Evolutionary conservation across 2,888 invertebrate genomes (phyloP), one percentile per base, ranked within the genome.

Genomic region (Lacanobia oleracea): DNA sequence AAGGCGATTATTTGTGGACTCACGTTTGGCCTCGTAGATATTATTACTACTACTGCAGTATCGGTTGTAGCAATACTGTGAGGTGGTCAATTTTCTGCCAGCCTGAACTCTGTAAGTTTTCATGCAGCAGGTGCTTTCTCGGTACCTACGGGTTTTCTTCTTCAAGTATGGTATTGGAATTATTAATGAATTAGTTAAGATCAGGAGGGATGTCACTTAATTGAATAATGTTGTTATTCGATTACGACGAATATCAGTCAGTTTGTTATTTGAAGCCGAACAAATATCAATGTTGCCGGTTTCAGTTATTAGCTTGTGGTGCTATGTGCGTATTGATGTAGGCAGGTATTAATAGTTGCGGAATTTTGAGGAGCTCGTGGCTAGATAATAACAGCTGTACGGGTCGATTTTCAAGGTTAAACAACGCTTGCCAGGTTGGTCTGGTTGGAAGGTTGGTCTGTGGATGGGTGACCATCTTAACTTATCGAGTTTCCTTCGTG

Each of bases 201-300:
- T 43, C 14, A 43, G 14, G 43, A 14, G 43, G 43, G 12, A 43
- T n/a, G n/a, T n/a, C n/a, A 12, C 40, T 72, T 72, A 71, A 62
- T 79, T 72, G 50, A 37, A 57, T 75, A 51, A 57, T 27, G 18
- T 10, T 33, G 23, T 57, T 72, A 72, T 72, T 54, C 70, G 27
- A 59, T 53, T 59, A 53, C 37, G 18, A 40, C 7, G 48, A 53
- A 74, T 54, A 59, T 40, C 37, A 2, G n/a, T 40, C 40, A 40
- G 12, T 60, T 53, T 27, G 21, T 69, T 53, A 12, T 18, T 21
- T 16, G 37, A 69, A 77, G 16, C 18, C 37, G 18, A 40, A 43
- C 10, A 51, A 68, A 59, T 40, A 57, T 69, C 18, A 18, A 1
- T 18, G 9, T 21, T 21, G 14, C 1, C 1, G 6, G 12, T 21